Percentiles rank a stretch among this genome's conserved stretches.
Evolutionary conservation across 1,140 invertebrate species (phyloP).

Genomic region (Drosophila auraria): DNA sequence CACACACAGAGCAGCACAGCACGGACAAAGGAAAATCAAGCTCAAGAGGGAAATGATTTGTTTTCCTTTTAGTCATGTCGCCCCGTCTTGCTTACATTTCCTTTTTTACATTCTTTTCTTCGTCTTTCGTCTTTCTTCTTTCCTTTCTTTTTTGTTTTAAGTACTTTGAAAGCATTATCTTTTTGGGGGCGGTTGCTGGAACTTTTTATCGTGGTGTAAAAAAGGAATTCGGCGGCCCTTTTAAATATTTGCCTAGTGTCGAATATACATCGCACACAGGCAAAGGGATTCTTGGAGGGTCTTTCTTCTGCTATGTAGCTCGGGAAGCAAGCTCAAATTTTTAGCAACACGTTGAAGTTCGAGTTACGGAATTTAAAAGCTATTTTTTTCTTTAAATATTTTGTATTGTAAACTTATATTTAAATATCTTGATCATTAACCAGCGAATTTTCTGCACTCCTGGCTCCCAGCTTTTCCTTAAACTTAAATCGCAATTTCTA

Average conservation of each 20-base stretch:
- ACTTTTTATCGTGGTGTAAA: slow-evolving; percentile 38
- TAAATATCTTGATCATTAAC: no score
- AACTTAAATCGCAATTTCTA: not conserved
- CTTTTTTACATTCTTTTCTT: slow-evolving; percentile 48
- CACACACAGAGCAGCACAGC: slow-evolving; percentile 6
- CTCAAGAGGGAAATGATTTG: slow-evolving; percentile 85
- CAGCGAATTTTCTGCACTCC: not conserved
- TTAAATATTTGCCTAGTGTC: slow-evolving; percentile 81
- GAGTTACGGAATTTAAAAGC: not conserved
- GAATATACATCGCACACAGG: slow-evolving; percentile 40
- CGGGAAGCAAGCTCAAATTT: not conserved
- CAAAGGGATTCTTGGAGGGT: slow-evolving; percentile 12
- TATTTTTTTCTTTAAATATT: not conserved
- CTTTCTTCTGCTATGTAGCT: slow-evolving; percentile 1
- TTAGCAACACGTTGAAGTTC: not conserved
- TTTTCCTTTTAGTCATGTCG: slow-evolving; percentile 69
- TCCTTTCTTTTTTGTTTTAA: slow-evolving; percentile 26
- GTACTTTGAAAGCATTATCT: slow-evolving; percentile 60
- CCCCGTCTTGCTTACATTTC: slow-evolving; percentile 53
- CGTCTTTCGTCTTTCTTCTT: slow-evolving; percentile 14
- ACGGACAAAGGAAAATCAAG: slow-evolving; percentile 71
- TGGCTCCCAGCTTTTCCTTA: no score
- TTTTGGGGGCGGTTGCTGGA: slow-evolving; percentile 47
- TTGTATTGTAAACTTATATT: no score
- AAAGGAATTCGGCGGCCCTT: slow-evolving; percentile 47